phyloP scores from a whole-genome alignment of 1,140 invertebrate genomes.

The Drosophila miranda region DNA sequence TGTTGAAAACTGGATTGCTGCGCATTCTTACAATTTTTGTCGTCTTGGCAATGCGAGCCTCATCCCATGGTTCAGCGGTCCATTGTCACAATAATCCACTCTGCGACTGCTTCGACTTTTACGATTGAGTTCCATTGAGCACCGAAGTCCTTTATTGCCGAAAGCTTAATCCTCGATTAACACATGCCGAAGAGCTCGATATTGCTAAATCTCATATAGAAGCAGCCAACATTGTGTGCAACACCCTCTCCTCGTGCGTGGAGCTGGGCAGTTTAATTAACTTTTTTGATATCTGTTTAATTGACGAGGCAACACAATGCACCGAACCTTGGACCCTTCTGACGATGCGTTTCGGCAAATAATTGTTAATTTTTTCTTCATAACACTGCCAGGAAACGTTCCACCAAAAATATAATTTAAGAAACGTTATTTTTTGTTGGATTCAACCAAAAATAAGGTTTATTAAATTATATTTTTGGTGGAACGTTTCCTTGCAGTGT shows the following conservation, averaged over 20 bases:
- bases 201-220: slow-evolving; percentile 42
- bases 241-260: slow-evolving; percentile 81
- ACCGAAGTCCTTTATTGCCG: too few relatives aligned
- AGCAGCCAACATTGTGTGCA: slow-evolving; percentile 81
- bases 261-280: slow-evolving; percentile 72
- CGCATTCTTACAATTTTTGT: too few relatives aligned
- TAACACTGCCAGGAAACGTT: neutral
- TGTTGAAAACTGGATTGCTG: too few relatives aligned
- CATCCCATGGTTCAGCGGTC: too few relatives aligned
- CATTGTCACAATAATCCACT: too few relatives aligned
- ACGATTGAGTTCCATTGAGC: too few relatives aligned
- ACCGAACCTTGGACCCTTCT: slow-evolving; percentile 92
- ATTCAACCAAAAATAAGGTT: too few relatives aligned
- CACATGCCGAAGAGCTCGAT: slow-evolving; percentile 57
- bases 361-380: neutral
- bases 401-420: neutral
- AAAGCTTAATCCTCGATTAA: slow-evolving; percentile 45
- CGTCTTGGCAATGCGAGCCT: too few relatives aligned
- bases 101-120: too few relatives aligned
- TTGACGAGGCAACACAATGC: slow-evolving; percentile 95
- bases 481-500: too few relatives aligned
- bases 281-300: slow-evolving; percentile 91
- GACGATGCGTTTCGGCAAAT: slow-evolving; percentile 87
- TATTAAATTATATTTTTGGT: too few relatives aligned
- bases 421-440: neutral